Conservation (phyloP, 2,797 vertebrate genomes). For the Gymnodraco acuticeps region DNA sequence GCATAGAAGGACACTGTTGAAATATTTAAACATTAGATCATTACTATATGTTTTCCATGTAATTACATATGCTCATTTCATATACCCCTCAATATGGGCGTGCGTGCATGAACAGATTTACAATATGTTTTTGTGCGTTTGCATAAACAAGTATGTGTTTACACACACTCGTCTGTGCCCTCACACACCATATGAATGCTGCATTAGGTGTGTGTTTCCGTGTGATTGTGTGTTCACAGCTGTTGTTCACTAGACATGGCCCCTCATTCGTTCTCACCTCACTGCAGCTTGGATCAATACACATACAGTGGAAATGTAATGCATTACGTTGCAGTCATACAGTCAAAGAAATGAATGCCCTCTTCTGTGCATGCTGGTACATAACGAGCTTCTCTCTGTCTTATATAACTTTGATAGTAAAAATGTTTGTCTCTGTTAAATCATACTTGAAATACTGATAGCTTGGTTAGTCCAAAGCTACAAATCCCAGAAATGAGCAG, state of each 20-base stretch:
- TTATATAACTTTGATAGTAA: background rate
- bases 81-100: conserved; percentile 40
- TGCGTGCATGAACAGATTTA: conserved; percentile 34
- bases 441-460: background rate
- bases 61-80: conserved; percentile 71
- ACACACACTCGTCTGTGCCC: background rate
- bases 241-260: conserved; percentile 49
- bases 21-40: conserved; percentile 83
- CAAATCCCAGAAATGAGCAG: background rate
- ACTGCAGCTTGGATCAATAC: conserved; percentile 55
- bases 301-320: conserved; percentile 50
- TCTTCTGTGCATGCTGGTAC: conserved; percentile 37
- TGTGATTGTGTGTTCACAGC: conserved; percentile 55
- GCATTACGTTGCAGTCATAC: conserved; percentile 42
- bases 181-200: background rate
- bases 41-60: conserved; percentile 66
- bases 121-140: conserved; percentile 19
- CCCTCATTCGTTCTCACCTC: conserved; percentile 27
- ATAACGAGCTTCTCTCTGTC: conserved; percentile 32
- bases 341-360: background rate
- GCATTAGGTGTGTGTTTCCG: background rate
- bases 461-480: background rate
- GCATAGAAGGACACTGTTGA: conserved; percentile 69
- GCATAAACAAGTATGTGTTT: conserved; percentile 11
- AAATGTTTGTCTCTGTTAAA: too few relatives aligned